These are phyloP conservation scores for Ichneumon xanthorius DNA, from an alignment of 2,888 invertebrate species.

Conservation along the genomic window DNA sequence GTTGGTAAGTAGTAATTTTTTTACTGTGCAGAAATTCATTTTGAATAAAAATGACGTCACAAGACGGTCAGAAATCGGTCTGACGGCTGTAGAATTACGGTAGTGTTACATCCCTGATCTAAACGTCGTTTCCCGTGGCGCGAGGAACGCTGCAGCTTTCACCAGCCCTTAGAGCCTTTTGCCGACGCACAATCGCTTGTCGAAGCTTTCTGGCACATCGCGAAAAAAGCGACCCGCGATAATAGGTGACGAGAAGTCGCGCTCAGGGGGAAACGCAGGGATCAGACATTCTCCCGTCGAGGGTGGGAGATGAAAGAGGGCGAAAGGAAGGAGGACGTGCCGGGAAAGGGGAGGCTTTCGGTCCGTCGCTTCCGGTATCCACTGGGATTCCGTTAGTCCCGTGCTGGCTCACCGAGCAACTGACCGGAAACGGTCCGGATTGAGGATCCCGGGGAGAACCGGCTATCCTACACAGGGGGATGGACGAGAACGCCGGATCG, in stretches of 20 bases:
- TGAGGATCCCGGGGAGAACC: conserved; percentile 54
- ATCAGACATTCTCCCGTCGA: conserved; percentile 35
- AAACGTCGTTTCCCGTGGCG: neutral
- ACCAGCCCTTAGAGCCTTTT: neutral
- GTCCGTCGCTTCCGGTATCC: conserved; percentile 80
- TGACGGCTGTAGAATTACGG: neutral
- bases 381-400: conserved; percentile 75
- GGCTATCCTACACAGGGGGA: conserved; percentile 25
- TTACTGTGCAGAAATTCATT: too few species aligned
- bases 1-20: too few species aligned
- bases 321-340: conserved; percentile 17
- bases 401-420: conserved; percentile 75
- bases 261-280: conserved; percentile 45
- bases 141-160: neutral
- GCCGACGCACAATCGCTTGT: neutral
- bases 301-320: conserved; percentile 10
- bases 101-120: neutral
- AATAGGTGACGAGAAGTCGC: conserved; percentile 21
- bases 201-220: neutral
- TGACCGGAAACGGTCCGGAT: conserved; percentile 79
- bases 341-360: conserved; percentile 72
- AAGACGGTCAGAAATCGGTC: too few species aligned
- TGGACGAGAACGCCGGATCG: neutral
- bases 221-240: neutral
- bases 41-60: too few species aligned